Conservation (phyloP, 2,888 invertebrate genomes). For the Lampropteryx suffumata region DNA sequence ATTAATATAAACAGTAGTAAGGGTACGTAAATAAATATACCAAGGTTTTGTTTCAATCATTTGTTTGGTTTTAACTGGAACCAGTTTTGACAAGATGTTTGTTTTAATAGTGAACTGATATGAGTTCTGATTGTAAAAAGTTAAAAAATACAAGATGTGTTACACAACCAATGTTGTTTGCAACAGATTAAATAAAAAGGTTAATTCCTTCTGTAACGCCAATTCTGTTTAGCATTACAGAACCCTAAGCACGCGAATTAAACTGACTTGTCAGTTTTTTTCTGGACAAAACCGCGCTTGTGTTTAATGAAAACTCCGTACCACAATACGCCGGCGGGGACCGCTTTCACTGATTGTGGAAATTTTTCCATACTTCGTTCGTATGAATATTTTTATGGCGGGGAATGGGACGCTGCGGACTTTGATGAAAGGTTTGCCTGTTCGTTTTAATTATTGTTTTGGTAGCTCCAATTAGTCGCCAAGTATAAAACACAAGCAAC, state of each 20-base stretch:
- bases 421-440: slow-evolving; percentile 25
- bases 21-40: no score
- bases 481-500: no score
- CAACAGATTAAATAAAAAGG: no score
- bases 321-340: slow-evolving; percentile 74
- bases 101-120: no score
- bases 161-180: no score
- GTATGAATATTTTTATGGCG: slow-evolving; percentile 68
- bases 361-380: slow-evolving; percentile 61
- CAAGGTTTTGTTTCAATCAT: no score
- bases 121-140: no score
- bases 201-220: no score
- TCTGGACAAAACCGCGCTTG: slow-evolving; percentile 68
- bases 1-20: no score
- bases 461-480: slow-evolving; percentile 13
- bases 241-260: background rate
- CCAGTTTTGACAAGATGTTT: no score
- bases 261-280: slow-evolving; percentile 27
- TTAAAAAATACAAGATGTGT: no score
- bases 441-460: slow-evolving; percentile 26
- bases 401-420: slow-evolving; percentile 33
- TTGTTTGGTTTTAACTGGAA: no score
- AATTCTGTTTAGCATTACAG: background rate
- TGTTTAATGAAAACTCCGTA: slow-evolving; percentile 80
- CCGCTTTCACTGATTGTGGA: slow-evolving; percentile 74